Percentiles rank a stretch among this genome's conserved stretches.
phyloP scores from a whole-genome alignment of 1,140 invertebrate species.

The Anthonomus grandis region DNA sequence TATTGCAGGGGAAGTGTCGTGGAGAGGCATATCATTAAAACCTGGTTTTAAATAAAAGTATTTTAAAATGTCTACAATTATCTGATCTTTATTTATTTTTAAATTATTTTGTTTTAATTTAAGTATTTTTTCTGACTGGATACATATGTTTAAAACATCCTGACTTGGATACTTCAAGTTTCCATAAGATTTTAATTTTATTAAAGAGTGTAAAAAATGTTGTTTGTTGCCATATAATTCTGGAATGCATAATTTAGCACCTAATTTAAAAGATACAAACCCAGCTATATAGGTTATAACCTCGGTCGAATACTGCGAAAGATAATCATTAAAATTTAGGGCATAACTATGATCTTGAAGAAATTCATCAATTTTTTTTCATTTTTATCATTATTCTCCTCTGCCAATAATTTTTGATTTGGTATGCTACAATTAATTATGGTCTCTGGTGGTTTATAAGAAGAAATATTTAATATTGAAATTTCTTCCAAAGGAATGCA shows the following conservation, averaged over 20 bases:
- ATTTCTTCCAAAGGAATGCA: slow-evolving; percentile 24
- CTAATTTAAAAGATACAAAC: slow-evolving; percentile 24
- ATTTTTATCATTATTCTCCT: not conserved
- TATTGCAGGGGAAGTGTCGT: too few species aligned
- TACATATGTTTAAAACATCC: slow-evolving; percentile 5
- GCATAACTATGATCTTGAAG: slow-evolving; percentile 9
- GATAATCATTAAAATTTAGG: slow-evolving; percentile 4
- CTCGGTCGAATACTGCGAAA: slow-evolving; percentile 11
- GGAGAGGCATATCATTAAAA: too few species aligned
- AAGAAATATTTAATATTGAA: slow-evolving; percentile 22
- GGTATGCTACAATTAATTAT: too few species aligned
- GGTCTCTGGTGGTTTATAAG: slow-evolving; percentile 10
- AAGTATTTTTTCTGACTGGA: not conserved
- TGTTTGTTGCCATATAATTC: too few species aligned
- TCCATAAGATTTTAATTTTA: slow-evolving; percentile 15
- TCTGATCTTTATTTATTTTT: not conserved
- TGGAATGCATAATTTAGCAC: slow-evolving; percentile 4
- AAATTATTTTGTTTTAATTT: not conserved
- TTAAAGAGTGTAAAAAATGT: slow-evolving; percentile 17
- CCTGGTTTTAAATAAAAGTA: too few species aligned
- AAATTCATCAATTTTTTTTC: slow-evolving; percentile 6
- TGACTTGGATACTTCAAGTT: slow-evolving; percentile 1
- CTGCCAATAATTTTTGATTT: slow-evolving; percentile 5
- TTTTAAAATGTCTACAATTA: too few species aligned
- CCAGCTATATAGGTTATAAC: slow-evolving; percentile 25